A percentile compares a stretch with the other conserved stretches of the same genome.
These are phyloP conservation scores for Stegostoma tigrinum DNA, from an alignment of 2,113 vertebrate genomes.

Conservation along the genomic window DNA sequence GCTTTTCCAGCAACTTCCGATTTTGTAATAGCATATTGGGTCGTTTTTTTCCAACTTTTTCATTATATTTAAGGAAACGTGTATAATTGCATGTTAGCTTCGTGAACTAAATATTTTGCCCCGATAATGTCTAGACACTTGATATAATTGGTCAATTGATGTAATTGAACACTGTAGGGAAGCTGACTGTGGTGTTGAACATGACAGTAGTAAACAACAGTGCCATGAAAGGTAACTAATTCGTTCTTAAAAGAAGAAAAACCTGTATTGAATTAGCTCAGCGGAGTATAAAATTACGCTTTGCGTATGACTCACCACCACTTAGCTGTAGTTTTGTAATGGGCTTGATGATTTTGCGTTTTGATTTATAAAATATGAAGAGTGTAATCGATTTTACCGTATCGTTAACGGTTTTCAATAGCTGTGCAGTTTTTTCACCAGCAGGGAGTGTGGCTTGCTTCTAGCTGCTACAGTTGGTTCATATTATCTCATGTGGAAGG, in stretches of 20 bases:
- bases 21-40: not conserved
- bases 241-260: not conserved
- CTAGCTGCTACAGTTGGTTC: not conserved
- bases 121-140: too few species aligned
- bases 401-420: not conserved
- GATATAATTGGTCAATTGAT: too few species aligned
- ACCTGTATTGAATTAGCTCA: not conserved
- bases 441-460: not conserved
- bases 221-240: not conserved
- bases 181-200: not conserved
- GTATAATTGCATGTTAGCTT: not conserved
- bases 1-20: too few species aligned
- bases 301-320: not conserved
- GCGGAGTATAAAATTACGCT: not conserved
- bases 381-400: not conserved
- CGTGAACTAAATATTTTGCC: not conserved
- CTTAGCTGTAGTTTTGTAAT: not conserved
- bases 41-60: not conserved
- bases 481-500: not conserved
- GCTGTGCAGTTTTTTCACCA: constrained; percentile 18
- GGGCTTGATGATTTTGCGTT: not conserved
- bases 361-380: not conserved
- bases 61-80: not conserved
- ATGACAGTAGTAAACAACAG: not conserved
- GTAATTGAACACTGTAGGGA: not conserved